Conservation (phyloP, 2,113 vertebrate genomes). For the Etheostoma spectabile region DNA sequence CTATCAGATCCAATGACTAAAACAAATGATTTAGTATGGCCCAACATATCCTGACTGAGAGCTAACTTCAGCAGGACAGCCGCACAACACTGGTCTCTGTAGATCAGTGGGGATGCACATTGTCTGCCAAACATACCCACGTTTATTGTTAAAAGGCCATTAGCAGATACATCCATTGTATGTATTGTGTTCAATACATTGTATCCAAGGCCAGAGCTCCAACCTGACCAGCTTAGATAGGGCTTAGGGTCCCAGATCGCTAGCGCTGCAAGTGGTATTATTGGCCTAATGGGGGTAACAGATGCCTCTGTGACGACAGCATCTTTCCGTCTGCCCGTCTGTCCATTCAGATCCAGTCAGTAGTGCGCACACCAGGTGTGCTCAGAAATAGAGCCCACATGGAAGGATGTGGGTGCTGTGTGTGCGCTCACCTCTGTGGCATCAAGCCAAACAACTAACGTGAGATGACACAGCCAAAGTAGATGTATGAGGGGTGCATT, state of each 20-base stretch:
- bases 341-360: slow-evolving; percentile 69
- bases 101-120: neutral
- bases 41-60: slow-evolving; percentile 8
- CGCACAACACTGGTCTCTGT: neutral
- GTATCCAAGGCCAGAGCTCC: slow-evolving; percentile 53
- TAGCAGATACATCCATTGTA: slow-evolving; percentile 49
- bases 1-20: neutral
- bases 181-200: slow-evolving; percentile 51
- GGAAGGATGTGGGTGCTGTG: slow-evolving; percentile 33
- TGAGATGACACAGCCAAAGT: slow-evolving; percentile 29
- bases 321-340: slow-evolving; percentile 80
- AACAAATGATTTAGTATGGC: neutral
- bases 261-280: slow-evolving; percentile 82
- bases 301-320: slow-evolving; percentile 81
- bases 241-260: slow-evolving; percentile 78
- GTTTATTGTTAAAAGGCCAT: slow-evolving; percentile 48
- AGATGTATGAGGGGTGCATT: slow-evolving; percentile 19
- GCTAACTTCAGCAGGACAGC: slow-evolving; percentile 20
- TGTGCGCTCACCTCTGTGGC: slow-evolving; percentile 51
- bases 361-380: slow-evolving; percentile 76
- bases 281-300: slow-evolving; percentile 82
- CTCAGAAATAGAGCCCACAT: slow-evolving; percentile 65
- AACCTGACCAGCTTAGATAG: slow-evolving; percentile 76
- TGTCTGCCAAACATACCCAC: slow-evolving; percentile 30
- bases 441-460: slow-evolving; percentile 35